phyloP scores from a whole-genome alignment of 2,797 vertebrate genomes.

The Percopsis omiscomaycus region DNA sequence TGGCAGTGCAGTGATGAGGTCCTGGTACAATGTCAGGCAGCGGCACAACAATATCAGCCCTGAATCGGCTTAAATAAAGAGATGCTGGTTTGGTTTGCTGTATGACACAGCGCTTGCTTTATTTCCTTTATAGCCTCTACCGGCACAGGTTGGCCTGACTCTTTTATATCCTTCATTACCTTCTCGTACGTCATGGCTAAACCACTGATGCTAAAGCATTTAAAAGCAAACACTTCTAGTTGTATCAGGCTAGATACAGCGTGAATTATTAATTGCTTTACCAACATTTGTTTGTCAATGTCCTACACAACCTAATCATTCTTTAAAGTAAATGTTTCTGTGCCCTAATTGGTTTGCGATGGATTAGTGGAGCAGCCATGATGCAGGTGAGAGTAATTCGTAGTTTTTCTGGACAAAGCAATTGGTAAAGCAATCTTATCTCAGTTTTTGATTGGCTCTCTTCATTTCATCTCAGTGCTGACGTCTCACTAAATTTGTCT shows the following conservation, averaged over 20 bases:
- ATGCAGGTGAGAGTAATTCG: conserved; percentile 25
- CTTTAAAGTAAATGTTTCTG: conserved; percentile 9
- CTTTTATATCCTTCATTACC: not conserved
- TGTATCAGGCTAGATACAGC: conserved; percentile 2
- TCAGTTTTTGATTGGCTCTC: too few species aligned
- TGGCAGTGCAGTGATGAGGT: not conserved
- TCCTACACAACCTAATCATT: conserved; percentile 5
- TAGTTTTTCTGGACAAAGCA: conserved; percentile 23
- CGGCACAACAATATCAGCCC: not conserved
- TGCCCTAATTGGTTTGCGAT: conserved; percentile 22
- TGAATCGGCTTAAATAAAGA: not conserved
- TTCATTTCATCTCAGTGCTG: too few species aligned
- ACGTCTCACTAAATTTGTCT: too few species aligned
- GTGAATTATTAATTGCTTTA: not conserved
- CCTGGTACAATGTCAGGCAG: not conserved
- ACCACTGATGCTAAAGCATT: not conserved
- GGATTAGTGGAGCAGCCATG: conserved; percentile 3
- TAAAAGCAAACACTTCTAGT: conserved; percentile 1
- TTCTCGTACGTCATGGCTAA: not conserved
- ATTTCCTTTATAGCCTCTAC: not conserved
- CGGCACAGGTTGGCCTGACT: not conserved
- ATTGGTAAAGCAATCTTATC: not conserved
- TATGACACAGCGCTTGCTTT: not conserved
- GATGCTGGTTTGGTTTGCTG: too few species aligned
- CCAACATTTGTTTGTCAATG: too few species aligned